Base-by-base conservation (phyloP, 2,113 vertebrate species). In the Vombatus ursinus region DNA sequence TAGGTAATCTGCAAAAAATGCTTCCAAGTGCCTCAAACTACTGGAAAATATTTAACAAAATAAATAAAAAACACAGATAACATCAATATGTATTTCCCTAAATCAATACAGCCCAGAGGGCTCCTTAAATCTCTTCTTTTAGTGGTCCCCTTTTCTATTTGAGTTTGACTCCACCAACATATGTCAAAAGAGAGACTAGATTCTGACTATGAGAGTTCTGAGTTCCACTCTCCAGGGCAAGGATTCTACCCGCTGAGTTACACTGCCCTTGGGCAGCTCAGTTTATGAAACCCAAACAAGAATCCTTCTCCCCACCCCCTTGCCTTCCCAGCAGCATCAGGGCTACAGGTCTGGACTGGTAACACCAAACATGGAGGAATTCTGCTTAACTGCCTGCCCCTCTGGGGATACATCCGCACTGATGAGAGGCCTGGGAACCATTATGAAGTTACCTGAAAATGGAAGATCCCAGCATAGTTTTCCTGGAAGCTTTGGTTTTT, bases 381-480 rank as follows among this genome's bases (percentile, higher is more conserved):
- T 52, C 14, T 24, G 50, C 24, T 28, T 12, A 50, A 24, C 54
- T 8, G 23, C 31, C 3, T 48, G 6, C 24, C 23, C 51, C 44
- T 14, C 1, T 68, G 0, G 51, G 44, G 23, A 8, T n/a, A 37
- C 9, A 44, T 31, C 3, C 47, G 12, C 9, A 22, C 0, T 31
- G 48, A 31, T 44, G 50, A 91, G 91, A 50, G 7, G 0, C 49
- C 2, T 25, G 48, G 16, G 48, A 16, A 44, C 1, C 8, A 4
- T 48, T 14, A 0, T 8, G 0, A 12, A 8, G 22, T 49, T 52
- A 99, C 99, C 99, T 99, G 99, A 97, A 99, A 99, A 92, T 98
- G 99, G 98, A 99, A 99, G 98, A 99, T 99, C 48, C 99, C 99
- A 0, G 99, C 99, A 5, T 99, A 99, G 96, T 98, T 97, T 6